Base-by-base conservation (phyloP, 2,888 invertebrate genomes). In the Barypeithes pellucidus region DNA sequence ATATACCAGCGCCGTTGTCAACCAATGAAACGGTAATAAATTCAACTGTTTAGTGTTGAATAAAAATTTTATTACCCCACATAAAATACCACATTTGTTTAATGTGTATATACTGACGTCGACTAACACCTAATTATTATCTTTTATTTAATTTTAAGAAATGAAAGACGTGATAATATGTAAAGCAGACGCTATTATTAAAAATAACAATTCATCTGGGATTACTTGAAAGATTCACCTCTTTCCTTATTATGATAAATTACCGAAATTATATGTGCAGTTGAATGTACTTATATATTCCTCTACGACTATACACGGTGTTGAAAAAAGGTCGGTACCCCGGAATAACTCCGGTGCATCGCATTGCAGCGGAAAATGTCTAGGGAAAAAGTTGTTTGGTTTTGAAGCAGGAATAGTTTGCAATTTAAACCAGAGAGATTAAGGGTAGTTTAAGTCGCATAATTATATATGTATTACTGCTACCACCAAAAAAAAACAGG, bases 121-220 rank as follows among this genome's bases (percentile, higher is more conserved):
- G 43, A 45, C 69, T 69, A 66, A 36, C 72, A 67, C 67, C 61
- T 59, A 62, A 72, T 72, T 72, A 72, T 50, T 67, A 67, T 67
- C 72, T 43, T 22, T 67, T 67, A 70, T 61, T 70, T 70, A 67
- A 57, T 57, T 33, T 57, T 33, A 33, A n/a, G 16, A 33, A 16
- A 33, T 57, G 16, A 57, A 57, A 57, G 33, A 57, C 54, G 11
- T 57, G 54, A 33, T 43, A 52, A 50, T 39, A 57, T 63, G 59
- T 70, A 41, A 62, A 52, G 22, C 52, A 52, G 61, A 12, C 29
- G n/a, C 39, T 63, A 63, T 63, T 70, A 43, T 63, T 70, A 43
- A 47, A 65, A 29, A 33, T 33, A 57, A 52, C 63, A 50, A 65
- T 70, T 54, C 47, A 63, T 70, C 70, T 57, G 54, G 50, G 8